Evolutionary conservation across 2,797 vertebrate genomes (phyloP), one percentile per base, ranked within the genome.

Genomic region (Sebastolobus alascanus): DNA sequence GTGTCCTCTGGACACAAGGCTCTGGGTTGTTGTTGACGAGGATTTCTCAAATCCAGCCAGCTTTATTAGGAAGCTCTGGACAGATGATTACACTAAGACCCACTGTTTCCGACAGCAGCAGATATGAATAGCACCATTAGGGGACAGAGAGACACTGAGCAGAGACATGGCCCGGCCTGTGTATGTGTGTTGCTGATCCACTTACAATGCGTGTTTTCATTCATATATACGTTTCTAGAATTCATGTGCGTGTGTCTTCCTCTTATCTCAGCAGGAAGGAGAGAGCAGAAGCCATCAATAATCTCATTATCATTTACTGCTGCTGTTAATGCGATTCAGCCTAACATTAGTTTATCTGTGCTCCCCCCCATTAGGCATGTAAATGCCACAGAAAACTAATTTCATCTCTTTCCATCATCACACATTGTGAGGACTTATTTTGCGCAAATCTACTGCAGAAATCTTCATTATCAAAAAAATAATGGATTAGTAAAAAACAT

Each of bases 41-140:
- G 83, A 81, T 85, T 80, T 86, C 60, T 80, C 69, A 75, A 78
- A 85, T 85, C 83, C 80, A 79, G 33, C 38, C 81, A 70, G 78
- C 75, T 83, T 89, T 86, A 83, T 78, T 77, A 55, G 73, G 77
- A 79, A 75, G 77, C 80, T 46, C 84, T 56, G 84, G 80, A 77
- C 77, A 81, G 87, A 89, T 81, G 79, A 92, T 92, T 82, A 90
- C 86, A 90, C 74, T 86, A 88, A 89, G 88, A 88, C 33, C 71
- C 79, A 68, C 64, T 91, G 88, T 91, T 82, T 83, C 77, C 37
- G 22, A 85, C 89, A 80, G 85, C 83, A 75, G 72, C 77, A 73
- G 86, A 90, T 87, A 89, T 90, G 85, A 93, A 91, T 85, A 90
- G 84, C 70, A 25, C 85, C 66, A 67, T 88, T 85, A 87, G 75